These are phyloP conservation scores for Zosterops pallidus DNA, from an alignment of 2,113 vertebrate genomes.

Conservation along the genomic window DNA sequence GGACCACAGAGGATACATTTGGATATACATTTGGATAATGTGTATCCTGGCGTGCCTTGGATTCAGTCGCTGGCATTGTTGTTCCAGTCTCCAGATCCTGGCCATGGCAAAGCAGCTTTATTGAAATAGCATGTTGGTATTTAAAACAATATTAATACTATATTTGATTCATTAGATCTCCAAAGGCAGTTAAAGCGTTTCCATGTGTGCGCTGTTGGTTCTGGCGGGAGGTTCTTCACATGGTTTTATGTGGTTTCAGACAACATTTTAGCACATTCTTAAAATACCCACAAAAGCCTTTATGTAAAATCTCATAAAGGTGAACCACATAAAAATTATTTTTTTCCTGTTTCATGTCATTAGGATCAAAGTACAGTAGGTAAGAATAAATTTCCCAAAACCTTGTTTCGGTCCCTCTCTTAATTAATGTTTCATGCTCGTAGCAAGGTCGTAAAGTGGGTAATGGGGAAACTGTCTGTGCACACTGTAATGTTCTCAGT, in stretches of 20 bases:
- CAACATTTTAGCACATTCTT: constrained; percentile 83
- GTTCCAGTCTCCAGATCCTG: not conserved
- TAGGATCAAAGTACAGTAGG: constrained; percentile 78
- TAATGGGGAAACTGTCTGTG: constrained; percentile 5
- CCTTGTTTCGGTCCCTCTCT: constrained; percentile 50
- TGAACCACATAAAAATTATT: constrained; percentile 72
- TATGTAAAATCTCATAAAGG: constrained; percentile 81
- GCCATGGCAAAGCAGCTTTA: constrained; percentile 32
- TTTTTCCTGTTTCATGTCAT: constrained; percentile 69
- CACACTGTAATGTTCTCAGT: not conserved
- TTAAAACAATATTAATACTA: constrained; percentile 76
- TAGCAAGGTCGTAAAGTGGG: constrained; percentile 36
- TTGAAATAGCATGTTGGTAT: constrained; percentile 70
- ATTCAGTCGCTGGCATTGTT: not conserved
- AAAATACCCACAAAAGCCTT: constrained; percentile 83
- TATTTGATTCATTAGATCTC: constrained; percentile 74
- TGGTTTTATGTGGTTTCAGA: constrained; percentile 78
- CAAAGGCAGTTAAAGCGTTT: constrained; percentile 69
- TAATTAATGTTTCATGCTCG: constrained; percentile 63
- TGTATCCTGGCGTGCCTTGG: not conserved
- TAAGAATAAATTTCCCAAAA: constrained; percentile 65
- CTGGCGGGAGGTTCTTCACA: constrained; percentile 68
- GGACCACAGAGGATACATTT: not conserved
- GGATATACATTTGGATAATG: not conserved
- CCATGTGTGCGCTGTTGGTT: constrained; percentile 76